Evolutionary conservation across 2,113 vertebrate genomes (phyloP).

Genomic region (Coracopsis vasa): DNA sequence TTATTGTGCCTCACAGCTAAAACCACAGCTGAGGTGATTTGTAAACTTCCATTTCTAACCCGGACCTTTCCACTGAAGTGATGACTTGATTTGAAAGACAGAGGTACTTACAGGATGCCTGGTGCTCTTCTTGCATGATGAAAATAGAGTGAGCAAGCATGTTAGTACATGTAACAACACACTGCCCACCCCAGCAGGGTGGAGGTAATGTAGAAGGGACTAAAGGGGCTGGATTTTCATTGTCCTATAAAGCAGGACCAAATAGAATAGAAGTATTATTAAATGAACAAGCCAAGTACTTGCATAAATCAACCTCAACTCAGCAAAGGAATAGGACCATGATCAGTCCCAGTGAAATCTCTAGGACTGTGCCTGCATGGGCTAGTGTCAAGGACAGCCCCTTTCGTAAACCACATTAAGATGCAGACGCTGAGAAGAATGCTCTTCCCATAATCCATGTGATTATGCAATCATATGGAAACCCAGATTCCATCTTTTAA

Average conservation of each 20-base stretch:
- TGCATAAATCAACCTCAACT: neutral
- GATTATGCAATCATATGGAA: neutral
- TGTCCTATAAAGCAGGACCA: neutral
- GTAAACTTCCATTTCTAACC: conserved; percentile 48
- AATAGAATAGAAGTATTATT: neutral
- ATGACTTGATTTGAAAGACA: conserved; percentile 52
- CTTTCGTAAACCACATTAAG: neutral
- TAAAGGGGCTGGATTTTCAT: neutral
- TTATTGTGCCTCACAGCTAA: conserved; percentile 66
- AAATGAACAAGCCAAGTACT: neutral
- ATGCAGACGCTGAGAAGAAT: neutral
- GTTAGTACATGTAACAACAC: neutral
- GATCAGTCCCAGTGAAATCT: neutral
- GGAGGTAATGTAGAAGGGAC: neutral
- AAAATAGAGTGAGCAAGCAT: neutral
- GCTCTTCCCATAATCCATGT: too few species aligned
- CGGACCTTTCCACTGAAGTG: conserved; percentile 38
- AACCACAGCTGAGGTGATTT: conserved; percentile 49
- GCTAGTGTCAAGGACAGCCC: neutral
- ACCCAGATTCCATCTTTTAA: neutral
- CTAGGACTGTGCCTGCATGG: accelerated
- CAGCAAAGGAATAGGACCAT: neutral
- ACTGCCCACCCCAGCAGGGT: neutral
- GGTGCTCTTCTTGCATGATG: neutral
- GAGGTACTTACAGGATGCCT: neutral